Conservation (phyloP, 92 coral and sea anemone species). For the Isaurus tuberculatus region DNA sequence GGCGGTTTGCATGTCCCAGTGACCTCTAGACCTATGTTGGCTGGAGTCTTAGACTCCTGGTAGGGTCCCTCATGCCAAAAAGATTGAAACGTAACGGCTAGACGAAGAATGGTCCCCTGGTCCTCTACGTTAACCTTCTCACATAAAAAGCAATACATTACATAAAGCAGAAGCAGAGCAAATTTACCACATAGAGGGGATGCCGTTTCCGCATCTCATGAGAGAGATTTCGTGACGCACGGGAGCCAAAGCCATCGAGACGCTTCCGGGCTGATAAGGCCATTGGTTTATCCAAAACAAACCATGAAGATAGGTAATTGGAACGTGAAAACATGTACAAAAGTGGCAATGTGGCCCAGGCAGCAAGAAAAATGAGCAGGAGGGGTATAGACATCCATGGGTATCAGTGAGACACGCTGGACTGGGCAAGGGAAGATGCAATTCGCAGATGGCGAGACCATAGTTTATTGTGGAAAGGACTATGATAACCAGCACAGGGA, state of each 20-base stretch:
- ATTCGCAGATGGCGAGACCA: slow-evolving; percentile 35
- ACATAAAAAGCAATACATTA: neutral
- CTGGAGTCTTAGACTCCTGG: neutral
- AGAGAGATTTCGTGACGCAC: neutral
- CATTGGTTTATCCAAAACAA: neutral
- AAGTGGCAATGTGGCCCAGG: slow-evolving; percentile 50
- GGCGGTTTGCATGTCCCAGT: too few species aligned
- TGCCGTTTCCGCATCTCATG: neutral
- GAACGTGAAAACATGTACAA: slow-evolving; percentile 56
- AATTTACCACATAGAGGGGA: neutral
- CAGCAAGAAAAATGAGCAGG: slow-evolving; percentile 53
- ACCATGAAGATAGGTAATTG: slow-evolving; percentile 50
- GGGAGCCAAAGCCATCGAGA: neutral
- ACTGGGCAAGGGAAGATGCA: slow-evolving; percentile 13
- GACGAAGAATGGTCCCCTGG: neutral
- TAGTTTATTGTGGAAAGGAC: slow-evolving; percentile 55
- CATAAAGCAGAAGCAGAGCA: neutral
- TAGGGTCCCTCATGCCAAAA: neutral
- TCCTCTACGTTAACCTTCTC: neutral
- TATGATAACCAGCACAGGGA: slow-evolving; percentile 49
- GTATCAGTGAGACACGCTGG: neutral
- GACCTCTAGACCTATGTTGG: too few species aligned
- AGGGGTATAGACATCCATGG: neutral
- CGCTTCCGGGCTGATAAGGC: neutral
- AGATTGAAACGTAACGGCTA: too few species aligned